phyloP scores from a whole-genome alignment of 2,797 vertebrate genomes.

The Malacoctenus gilli region DNA sequence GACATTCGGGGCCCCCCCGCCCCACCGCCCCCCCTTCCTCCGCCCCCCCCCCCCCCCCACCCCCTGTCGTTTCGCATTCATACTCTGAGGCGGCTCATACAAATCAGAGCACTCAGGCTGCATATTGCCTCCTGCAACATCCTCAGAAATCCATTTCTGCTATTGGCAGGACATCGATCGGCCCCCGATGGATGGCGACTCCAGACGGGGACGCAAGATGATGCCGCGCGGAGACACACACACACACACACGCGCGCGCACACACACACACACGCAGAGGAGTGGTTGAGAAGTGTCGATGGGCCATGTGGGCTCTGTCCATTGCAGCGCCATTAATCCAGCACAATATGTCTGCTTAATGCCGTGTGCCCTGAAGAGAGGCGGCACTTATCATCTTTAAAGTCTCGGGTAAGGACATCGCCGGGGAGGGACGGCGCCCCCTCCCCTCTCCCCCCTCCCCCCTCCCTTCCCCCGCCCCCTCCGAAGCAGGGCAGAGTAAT shows the following conservation, averaged over 20 bases:
- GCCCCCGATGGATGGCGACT: conserved; percentile 65
- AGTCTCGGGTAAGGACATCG: conserved; percentile 58
- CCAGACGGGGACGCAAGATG: conserved; percentile 52
- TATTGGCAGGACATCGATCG: conserved; percentile 76
- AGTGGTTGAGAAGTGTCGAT: conserved; percentile 73
- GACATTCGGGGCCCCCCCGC: too few species aligned
- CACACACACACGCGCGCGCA: conserved; percentile 21
- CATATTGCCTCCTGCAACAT: conserved; percentile 65
- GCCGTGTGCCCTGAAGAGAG: conserved; percentile 66
- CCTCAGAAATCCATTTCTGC: conserved; percentile 70
- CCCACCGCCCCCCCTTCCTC: too few species aligned
- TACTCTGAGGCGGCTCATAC: conserved; percentile 34
- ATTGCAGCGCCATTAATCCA: conserved; percentile 78
- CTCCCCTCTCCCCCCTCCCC: too few species aligned
- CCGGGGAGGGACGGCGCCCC: conserved; percentile 25
- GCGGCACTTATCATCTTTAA: conserved; percentile 76
- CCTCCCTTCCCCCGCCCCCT: too few species aligned
- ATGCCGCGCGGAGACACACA: conserved; percentile 36
- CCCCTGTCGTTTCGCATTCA: conserved; percentile 55
- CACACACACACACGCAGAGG: conserved; percentile 19
- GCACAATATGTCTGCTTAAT: conserved; percentile 79
- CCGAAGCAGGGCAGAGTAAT: conserved; percentile 26
- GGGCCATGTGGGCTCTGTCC: conserved; percentile 69
- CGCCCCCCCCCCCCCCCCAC: not conserved
- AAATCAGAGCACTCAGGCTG: conserved; percentile 59